These are phyloP conservation scores for Dicentrarchus labrax DNA, from an alignment of 2,113 vertebrate species.

Conservation along the genomic window DNA sequence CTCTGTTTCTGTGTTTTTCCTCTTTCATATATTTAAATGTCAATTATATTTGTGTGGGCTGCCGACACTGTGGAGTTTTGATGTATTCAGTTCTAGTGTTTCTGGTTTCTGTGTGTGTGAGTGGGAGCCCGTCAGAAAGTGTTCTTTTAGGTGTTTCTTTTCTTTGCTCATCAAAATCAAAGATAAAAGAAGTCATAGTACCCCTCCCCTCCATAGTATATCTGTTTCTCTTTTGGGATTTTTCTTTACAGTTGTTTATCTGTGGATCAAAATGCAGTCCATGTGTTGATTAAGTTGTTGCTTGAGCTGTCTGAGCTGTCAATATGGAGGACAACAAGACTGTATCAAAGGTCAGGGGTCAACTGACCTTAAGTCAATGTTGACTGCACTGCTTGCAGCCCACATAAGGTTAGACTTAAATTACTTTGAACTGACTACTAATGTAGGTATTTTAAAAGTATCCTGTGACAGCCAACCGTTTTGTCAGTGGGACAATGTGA, in stretches of 20 bases:
- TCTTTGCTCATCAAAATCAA: constrained; percentile 64
- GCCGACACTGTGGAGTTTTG: constrained; percentile 61
- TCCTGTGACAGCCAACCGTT: no score
- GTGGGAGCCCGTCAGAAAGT: constrained; percentile 70
- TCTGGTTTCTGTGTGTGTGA: constrained; percentile 52
- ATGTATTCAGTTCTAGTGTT: constrained; percentile 66
- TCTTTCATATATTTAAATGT: constrained; percentile 78
- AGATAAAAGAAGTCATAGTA: constrained; percentile 58
- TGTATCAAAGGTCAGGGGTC: constrained; percentile 39
- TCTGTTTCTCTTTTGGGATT: constrained; percentile 40
- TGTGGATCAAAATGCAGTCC: constrained; percentile 16
- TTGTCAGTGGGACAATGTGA: neutral
- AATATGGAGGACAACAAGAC: constrained; percentile 16
- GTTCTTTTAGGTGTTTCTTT: constrained; percentile 64
- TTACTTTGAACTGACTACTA: neutral
- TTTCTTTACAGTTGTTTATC: constrained; percentile 32
- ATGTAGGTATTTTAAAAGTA: neutral
- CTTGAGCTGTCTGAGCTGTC: constrained; percentile 26
- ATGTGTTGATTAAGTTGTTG: constrained; percentile 35
- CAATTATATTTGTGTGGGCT: constrained; percentile 80
- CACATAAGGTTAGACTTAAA: neutral
- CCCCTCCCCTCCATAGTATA: constrained; percentile 29
- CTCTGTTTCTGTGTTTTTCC: constrained; percentile 66
- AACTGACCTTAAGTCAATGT: constrained; percentile 19
- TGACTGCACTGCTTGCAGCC: constrained; percentile 10